A percentile compares a stretch with the other conserved stretches of the same genome.
phyloP scores from a whole-genome alignment of 2,888 invertebrate genomes.

The Tuta absoluta region DNA sequence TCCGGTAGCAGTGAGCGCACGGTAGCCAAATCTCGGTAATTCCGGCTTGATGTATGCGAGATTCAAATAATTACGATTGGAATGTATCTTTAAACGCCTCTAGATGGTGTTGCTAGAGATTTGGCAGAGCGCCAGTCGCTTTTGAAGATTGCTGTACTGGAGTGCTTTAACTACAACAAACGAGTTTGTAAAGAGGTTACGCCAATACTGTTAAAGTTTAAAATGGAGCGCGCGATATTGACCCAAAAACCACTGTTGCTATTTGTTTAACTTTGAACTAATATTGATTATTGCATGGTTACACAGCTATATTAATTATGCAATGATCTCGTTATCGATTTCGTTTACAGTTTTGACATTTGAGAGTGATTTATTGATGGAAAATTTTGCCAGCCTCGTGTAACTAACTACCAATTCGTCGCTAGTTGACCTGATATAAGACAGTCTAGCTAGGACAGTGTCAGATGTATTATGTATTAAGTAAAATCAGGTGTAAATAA shows the following conservation, averaged over 20 bases:
- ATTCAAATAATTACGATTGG: constrained; percentile 54
- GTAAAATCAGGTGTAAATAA: background rate
- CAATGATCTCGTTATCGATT: constrained; percentile 12
- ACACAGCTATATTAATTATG: background rate
- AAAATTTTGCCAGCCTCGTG: background rate
- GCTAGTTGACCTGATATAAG: background rate
- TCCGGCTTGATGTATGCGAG: constrained; percentile 61
- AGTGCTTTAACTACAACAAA: constrained; percentile 20
- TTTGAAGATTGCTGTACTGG: constrained; percentile 3
- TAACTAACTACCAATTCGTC: background rate
- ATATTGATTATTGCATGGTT: background rate
- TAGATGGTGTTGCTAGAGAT: constrained; percentile 30
- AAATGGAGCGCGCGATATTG: constrained; percentile 22
- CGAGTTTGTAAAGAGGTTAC: constrained; percentile 24
- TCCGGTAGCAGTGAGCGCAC: constrained; percentile 70
- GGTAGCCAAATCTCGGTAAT: constrained; percentile 62
- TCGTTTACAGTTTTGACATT: constrained; percentile 7
- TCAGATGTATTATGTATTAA: too few relatives aligned
- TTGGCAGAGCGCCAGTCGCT: constrained; percentile 19
- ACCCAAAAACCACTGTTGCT: constrained; percentile 22
- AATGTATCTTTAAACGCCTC: constrained; percentile 38
- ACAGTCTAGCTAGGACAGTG: background rate
- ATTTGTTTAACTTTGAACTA: constrained; percentile 19
- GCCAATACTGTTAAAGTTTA: constrained; percentile 18
- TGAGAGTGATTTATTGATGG: constrained; percentile 7